phyloP scores from a whole-genome alignment of 2,113 vertebrate genomes.

The Siphamia tubifer region DNA sequence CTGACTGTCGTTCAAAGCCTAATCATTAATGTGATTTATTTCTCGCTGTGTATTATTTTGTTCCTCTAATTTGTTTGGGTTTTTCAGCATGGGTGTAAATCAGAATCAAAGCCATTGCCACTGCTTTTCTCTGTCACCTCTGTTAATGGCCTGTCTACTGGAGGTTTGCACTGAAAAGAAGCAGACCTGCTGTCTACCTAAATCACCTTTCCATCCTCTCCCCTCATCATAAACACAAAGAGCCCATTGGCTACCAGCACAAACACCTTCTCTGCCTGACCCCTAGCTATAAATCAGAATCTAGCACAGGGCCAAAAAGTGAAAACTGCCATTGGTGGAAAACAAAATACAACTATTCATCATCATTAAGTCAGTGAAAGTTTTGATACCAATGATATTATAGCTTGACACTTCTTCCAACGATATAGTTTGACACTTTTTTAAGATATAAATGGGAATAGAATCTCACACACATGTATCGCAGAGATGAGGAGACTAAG shows the following conservation, averaged over 20 bases:
- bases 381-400: conserved; percentile 24
- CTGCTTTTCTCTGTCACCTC: conserved; percentile 71
- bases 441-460: conserved; percentile 56
- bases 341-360: conserved; percentile 49
- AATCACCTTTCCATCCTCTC: conserved; percentile 70
- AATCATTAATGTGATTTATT: conserved; percentile 78
- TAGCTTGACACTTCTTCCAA: conserved; percentile 23
- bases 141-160: conserved; percentile 67
- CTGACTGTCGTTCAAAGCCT: conserved; percentile 65
- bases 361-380: conserved; percentile 41
- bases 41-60: conserved; percentile 71
- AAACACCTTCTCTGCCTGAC: conserved; percentile 62
- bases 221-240: conserved; percentile 72
- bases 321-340: conserved; percentile 22
- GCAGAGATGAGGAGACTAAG: conserved; percentile 36
- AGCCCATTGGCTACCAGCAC: conserved; percentile 63
- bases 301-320: conserved; percentile 29
- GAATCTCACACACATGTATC: conserved; percentile 27
- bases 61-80: conserved; percentile 76
- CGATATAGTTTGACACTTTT: conserved; percentile 51
- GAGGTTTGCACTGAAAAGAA: conserved; percentile 67
- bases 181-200: conserved; percentile 67
- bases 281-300: conserved; percentile 52
- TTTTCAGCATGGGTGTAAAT: conserved; percentile 69
- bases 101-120: conserved; percentile 73